Conservation (phyloP, 2,888 invertebrate genomes). For the Spisula solida region DNA sequence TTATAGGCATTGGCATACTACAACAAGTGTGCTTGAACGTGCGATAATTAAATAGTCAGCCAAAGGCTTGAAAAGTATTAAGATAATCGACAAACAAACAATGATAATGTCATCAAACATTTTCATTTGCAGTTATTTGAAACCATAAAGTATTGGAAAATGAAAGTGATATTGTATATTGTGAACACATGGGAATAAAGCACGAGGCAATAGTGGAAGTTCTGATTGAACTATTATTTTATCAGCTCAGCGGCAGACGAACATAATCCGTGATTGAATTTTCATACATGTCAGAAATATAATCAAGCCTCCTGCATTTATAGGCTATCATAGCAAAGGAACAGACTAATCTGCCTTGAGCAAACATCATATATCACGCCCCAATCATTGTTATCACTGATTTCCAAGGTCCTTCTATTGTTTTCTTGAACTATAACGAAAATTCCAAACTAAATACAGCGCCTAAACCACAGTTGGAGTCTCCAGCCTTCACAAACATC, state of each 20-base stretch:
- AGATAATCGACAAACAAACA: neutral
- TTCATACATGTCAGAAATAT: neutral
- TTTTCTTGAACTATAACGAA: too few relatives aligned
- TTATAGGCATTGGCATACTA: neutral
- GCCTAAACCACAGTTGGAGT: too few relatives aligned
- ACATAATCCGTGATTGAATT: neutral
- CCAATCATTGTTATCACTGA: too few relatives aligned
- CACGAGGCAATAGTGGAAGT: neutral
- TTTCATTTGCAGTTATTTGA: neutral
- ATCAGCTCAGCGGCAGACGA: neutral
- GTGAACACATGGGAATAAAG: neutral
- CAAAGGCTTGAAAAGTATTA: neutral
- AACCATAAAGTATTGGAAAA: neutral
- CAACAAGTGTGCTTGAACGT: neutral
- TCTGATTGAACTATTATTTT: neutral
- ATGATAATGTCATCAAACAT: neutral
- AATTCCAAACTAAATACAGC: too few relatives aligned
- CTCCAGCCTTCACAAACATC: too few relatives aligned
- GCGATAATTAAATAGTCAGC: neutral
- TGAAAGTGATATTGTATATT: neutral
- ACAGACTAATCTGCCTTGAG: neutral
- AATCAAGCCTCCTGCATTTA: slow-evolving; percentile 1
- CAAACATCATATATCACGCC: too few relatives aligned
- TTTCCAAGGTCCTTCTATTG: too few relatives aligned
- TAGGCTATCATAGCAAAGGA: neutral